phyloP scores from a whole-genome alignment of 2,797 vertebrate genomes.

The Spea hammondii region DNA sequence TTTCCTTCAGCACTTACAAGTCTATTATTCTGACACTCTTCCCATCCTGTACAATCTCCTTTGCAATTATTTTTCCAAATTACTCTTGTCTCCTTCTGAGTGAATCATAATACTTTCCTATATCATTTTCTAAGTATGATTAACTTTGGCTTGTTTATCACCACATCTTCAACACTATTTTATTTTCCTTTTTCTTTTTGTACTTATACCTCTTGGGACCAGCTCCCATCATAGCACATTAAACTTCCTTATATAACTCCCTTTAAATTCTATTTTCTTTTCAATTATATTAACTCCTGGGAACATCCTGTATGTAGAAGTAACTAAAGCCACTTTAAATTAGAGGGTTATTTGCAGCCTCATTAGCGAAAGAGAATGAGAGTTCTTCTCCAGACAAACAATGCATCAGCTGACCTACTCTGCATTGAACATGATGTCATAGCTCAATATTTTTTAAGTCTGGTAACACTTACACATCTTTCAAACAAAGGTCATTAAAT shows the following conservation, averaged over 20 bases:
- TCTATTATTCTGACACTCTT: neutral
- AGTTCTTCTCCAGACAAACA: conserved; percentile 3
- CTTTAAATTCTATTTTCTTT: conserved; percentile 40
- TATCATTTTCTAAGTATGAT: neutral
- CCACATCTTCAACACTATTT: conserved; percentile 1
- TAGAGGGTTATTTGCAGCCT: conserved; percentile 40
- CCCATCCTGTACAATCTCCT: neutral
- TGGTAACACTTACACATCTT: conserved; percentile 41
- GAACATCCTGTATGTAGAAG: conserved; percentile 26
- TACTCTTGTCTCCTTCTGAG: neutral
- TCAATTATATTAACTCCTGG: conserved; percentile 27
- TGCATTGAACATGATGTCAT: conserved; percentile 3
- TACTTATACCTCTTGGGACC: neutral
- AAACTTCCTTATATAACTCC: conserved; percentile 12
- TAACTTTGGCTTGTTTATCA: neutral
- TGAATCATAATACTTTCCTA: neutral
- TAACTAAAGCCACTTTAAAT: conserved; percentile 37
- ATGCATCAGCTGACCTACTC: conserved; percentile 38
- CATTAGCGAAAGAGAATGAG: conserved; percentile 37
- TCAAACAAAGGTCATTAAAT: conserved; percentile 42
- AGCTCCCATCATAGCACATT: conserved; percentile 7
- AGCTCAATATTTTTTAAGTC: conserved; percentile 43
- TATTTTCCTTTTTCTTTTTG: neutral
- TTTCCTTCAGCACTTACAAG: neutral
- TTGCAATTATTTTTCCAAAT: neutral